These are phyloP conservation scores for Athrips mouffetella DNA, from an alignment of 2,888 invertebrate genomes.

Conservation along the genomic window DNA sequence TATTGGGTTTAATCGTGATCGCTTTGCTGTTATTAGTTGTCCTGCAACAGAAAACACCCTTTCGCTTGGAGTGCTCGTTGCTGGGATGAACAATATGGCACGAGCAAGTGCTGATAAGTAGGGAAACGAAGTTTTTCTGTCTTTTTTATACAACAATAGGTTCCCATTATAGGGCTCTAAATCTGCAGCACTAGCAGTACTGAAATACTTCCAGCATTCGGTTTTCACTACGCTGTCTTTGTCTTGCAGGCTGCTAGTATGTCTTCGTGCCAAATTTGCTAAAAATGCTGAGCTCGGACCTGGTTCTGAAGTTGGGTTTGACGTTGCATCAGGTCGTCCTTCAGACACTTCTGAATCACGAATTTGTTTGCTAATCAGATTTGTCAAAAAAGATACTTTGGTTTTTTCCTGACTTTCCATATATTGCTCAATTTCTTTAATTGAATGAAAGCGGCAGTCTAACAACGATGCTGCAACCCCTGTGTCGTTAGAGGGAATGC, in stretches of 20 bases:
- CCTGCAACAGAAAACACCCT: too few species aligned
- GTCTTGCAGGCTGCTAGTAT: background rate
- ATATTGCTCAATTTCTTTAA: background rate
- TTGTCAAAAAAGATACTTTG: background rate
- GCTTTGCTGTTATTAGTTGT: background rate
- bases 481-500: background rate
- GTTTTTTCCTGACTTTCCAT: background rate
- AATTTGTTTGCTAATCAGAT: background rate
- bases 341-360: background rate
- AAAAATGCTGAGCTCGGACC: background rate
- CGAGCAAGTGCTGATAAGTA: too few species aligned
- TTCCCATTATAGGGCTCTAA: too few species aligned
- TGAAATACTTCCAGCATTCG: background rate
- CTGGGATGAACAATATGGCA: too few species aligned
- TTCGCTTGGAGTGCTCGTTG: too few species aligned
- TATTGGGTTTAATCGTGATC: background rate
- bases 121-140: background rate
- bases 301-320: too few species aligned
- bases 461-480: background rate
- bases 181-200: background rate
- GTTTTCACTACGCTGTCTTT: background rate
- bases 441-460: background rate
- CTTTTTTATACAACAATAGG: too few species aligned
- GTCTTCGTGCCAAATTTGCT: background rate
- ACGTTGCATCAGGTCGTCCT: too few species aligned